Conservation (phyloP, 1,140 invertebrate species). For the Pseudachorutes palmiensis region DNA sequence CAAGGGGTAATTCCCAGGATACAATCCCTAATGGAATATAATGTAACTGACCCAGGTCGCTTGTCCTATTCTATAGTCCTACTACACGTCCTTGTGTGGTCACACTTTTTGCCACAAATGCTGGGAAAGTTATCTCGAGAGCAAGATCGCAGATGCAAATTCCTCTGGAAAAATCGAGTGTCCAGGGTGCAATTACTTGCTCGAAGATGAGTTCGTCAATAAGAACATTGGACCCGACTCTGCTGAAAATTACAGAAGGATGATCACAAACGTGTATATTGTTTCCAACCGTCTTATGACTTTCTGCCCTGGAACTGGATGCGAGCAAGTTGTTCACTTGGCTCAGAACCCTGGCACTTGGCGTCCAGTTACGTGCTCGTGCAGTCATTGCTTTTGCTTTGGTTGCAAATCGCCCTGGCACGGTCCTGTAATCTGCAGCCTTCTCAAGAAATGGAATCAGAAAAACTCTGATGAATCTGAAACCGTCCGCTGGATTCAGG, state of each 20-base stretch:
- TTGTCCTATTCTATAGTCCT: neutral
- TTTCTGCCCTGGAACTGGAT: neutral
- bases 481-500: constrained; percentile 59
- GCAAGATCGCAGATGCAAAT: neutral
- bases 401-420: neutral
- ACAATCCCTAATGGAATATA: neutral
- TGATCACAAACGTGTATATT: neutral
- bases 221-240: neutral
- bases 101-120: neutral
- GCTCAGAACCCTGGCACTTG: neutral
- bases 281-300: neutral
- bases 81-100: neutral
- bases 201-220: neutral
- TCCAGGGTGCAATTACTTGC: neutral
- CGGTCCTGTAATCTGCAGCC: constrained; percentile 50
- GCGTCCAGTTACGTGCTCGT: neutral
- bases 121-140: neutral
- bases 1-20: neutral
- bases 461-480: constrained; percentile 62
- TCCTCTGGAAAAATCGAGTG: neutral
- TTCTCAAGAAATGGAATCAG: constrained; percentile 55
- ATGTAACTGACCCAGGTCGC: neutral
- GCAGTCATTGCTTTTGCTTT: neutral
- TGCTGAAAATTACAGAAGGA: neutral
- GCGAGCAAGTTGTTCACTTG: neutral